A percentile compares a stretch with the other conserved stretches of the same genome.
phyloP scores from a whole-genome alignment of 2,113 vertebrate species.

The Bungarus multicinctus region DNA sequence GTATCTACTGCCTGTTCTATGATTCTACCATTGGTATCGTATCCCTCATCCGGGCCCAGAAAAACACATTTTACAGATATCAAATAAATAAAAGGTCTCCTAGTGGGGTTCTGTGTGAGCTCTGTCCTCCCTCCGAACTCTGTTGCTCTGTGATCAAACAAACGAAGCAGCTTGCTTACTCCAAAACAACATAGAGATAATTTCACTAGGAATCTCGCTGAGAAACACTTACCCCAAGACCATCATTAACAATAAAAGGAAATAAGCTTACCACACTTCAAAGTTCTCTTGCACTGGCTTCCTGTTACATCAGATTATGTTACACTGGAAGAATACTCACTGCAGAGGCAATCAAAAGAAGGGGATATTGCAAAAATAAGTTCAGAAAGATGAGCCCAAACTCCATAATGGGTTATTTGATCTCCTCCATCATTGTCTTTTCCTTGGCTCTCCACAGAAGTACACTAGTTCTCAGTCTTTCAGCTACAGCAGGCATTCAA shows the following conservation, averaged over 20 bases:
- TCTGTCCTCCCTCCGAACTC: neutral
- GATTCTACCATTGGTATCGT: neutral
- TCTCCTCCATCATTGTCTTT: neutral
- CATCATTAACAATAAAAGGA: neutral
- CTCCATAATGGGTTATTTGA: neutral
- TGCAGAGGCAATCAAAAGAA: neutral
- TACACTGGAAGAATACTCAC: neutral
- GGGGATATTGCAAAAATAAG: neutral
- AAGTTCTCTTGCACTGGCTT: neutral
- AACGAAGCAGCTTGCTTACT: neutral
- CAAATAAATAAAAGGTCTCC: neutral
- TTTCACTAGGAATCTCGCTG: neutral
- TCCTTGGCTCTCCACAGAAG: neutral
- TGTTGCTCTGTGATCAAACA: neutral
- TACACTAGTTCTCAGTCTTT: neutral
- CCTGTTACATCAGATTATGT: neutral
- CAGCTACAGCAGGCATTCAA: neutral
- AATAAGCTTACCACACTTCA: neutral
- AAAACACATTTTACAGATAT: neutral
- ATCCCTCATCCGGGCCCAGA: neutral
- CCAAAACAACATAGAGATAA: neutral
- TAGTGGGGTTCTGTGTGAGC: neutral
- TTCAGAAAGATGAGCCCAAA: neutral
- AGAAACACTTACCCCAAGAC: conserved; percentile 11
- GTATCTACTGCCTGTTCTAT: neutral